Evolutionary conservation across 2,888 invertebrate genomes (phyloP).

Genomic region (Nomada fabriciana): DNA sequence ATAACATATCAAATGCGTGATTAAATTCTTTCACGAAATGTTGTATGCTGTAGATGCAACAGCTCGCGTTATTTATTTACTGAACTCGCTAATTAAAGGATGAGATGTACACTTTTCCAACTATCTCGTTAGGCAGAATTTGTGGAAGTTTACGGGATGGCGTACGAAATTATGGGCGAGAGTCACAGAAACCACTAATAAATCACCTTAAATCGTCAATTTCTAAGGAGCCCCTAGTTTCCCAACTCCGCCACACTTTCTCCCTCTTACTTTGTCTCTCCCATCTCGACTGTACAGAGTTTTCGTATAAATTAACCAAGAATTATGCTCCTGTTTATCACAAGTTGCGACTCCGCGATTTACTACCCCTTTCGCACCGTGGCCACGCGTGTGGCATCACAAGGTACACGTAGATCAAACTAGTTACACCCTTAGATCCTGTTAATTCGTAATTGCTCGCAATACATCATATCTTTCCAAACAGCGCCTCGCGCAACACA

Average conservation of each 20-base stretch:
- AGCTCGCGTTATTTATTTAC: not conserved
- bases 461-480: no score
- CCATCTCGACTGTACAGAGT: constrained; percentile 23
- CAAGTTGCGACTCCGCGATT: constrained; percentile 52
- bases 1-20: no score
- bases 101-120: not conserved
- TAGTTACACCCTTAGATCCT: no score
- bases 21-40: no score
- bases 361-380: constrained; percentile 35
- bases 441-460: no score
- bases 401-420: not conserved
- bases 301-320: constrained; percentile 55
- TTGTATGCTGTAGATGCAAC: not conserved
- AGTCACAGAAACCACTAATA: constrained; percentile 54
- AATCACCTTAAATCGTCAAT: constrained; percentile 55
- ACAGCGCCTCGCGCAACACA: no score
- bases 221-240: constrained; percentile 51
- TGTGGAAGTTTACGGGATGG: not conserved
- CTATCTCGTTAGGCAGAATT: constrained; percentile 14
- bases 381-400: constrained; percentile 11
- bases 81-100: constrained; percentile 10
- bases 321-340: constrained; percentile 61
- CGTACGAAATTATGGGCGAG: constrained; percentile 26
- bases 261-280: not conserved
- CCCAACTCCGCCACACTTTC: constrained; percentile 32